These are phyloP conservation scores for Trichopoda pennipes DNA, from an alignment of 2,888 invertebrate species.

Conservation along the genomic window DNA sequence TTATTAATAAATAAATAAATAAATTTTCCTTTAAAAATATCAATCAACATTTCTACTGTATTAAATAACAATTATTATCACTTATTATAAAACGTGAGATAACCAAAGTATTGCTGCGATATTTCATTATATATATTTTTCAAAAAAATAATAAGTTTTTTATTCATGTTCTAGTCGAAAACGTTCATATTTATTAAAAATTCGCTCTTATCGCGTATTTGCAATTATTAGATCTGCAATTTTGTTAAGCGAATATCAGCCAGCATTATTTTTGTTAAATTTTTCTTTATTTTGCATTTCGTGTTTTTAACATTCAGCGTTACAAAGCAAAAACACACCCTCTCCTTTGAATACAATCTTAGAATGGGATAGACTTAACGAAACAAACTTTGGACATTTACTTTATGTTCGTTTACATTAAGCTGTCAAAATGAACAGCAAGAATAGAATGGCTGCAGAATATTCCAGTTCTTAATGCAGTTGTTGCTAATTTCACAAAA, in stretches of 20 bases:
- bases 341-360: constrained; percentile 61
- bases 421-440: constrained; percentile 58
- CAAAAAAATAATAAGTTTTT: too few relatives aligned
- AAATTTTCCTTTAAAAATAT: too few relatives aligned
- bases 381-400: constrained; percentile 51
- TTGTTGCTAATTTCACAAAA: neutral
- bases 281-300: constrained; percentile 3
- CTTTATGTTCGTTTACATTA: constrained; percentile 54
- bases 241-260: constrained; percentile 32
- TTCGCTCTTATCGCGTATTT: constrained; percentile 39
- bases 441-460: constrained; percentile 36
- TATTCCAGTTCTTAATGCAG: neutral
- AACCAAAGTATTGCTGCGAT: too few relatives aligned
- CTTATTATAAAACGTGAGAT: too few relatives aligned
- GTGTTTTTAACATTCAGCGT: constrained; percentile 31
- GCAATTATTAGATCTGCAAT: constrained; percentile 48
- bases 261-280: constrained; percentile 32
- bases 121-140: too few relatives aligned
- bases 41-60: too few relatives aligned
- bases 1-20: too few relatives aligned
- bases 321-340: constrained; percentile 58
- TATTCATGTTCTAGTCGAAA: neutral
- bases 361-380: constrained; percentile 37
- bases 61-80: too few relatives aligned
- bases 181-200: neutral